Percentiles rank a stretch among this genome's conserved stretches.
phyloP scores from a whole-genome alignment of 2,113 vertebrate species.

The Lanius collurio region DNA sequence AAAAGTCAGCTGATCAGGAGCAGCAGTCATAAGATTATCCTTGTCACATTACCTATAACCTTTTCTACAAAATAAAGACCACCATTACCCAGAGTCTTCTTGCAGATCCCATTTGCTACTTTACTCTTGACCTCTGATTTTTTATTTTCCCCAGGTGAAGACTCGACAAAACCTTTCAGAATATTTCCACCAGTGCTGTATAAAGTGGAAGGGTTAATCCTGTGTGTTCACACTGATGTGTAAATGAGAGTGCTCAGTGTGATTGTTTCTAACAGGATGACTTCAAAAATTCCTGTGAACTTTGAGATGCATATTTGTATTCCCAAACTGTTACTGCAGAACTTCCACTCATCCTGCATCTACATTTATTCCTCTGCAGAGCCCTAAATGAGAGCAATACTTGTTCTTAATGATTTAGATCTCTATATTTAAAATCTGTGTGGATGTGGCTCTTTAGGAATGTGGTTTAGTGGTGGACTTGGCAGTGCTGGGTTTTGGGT shows the following conservation, averaged over 20 bases:
- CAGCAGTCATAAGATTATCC: neutral
- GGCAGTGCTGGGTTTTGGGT: neutral
- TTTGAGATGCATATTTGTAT: neutral
- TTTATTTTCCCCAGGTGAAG: neutral
- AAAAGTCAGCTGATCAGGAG: neutral
- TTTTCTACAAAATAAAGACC: neutral
- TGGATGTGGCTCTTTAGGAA: neutral
- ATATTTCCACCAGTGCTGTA: neutral
- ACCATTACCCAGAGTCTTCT: neutral
- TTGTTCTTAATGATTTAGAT: neutral
- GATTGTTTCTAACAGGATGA: neutral
- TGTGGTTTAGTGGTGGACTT: neutral
- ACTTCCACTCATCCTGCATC: neutral
- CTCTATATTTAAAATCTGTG: neutral
- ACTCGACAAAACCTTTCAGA: neutral
- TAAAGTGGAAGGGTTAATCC: neutral
- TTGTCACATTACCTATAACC: neutral
- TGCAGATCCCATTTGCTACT: neutral
- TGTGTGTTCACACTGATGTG: neutral
- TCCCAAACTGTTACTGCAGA: neutral
- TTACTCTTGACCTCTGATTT: neutral
- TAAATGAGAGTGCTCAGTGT: neutral
- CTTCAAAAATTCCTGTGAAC: neutral
- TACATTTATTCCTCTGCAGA: neutral
- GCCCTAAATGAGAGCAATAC: neutral